Evolutionary conservation across 35 echinoderm and acorn worm species (phyloP).

Genomic region (Lytechinus pictus): DNA sequence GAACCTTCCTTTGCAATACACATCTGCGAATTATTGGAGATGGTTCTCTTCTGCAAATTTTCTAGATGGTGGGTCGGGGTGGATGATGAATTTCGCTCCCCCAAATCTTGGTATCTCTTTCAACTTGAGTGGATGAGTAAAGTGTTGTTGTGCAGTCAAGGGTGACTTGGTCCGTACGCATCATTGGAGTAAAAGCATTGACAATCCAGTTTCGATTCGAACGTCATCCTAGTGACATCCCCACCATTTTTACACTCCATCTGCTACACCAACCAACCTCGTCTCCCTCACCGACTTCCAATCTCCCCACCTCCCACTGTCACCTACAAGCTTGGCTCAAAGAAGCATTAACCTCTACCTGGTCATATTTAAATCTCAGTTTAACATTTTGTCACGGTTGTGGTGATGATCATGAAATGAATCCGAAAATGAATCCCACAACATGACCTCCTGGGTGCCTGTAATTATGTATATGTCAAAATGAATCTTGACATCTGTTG

Average conservation of each 20-base stretch:
- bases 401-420: too few relatives aligned
- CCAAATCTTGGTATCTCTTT: neutral
- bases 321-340: neutral
- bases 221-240: neutral
- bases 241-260: constrained; percentile 17
- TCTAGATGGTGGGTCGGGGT: neutral
- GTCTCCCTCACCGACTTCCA: neutral
- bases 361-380: too few relatives aligned
- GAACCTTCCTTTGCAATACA: neutral
- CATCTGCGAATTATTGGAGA: neutral
- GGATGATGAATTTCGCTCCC: neutral
- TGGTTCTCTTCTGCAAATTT: neutral
- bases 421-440: too few relatives aligned
- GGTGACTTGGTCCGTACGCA: neutral
- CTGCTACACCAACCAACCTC: neutral
- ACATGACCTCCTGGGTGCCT: too few relatives aligned
- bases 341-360: too few relatives aligned
- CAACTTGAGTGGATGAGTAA: constrained; percentile 33
- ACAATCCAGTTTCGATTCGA: constrained; percentile 41
- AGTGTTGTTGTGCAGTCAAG: constrained; percentile 18
- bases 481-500: too few relatives aligned
- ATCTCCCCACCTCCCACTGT: neutral
- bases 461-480: too few relatives aligned
- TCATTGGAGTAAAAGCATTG: constrained; percentile 43
- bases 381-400: too few relatives aligned